Conservation (phyloP, 2,888 invertebrate species). For the Fissipunctia ypsillon region DNA sequence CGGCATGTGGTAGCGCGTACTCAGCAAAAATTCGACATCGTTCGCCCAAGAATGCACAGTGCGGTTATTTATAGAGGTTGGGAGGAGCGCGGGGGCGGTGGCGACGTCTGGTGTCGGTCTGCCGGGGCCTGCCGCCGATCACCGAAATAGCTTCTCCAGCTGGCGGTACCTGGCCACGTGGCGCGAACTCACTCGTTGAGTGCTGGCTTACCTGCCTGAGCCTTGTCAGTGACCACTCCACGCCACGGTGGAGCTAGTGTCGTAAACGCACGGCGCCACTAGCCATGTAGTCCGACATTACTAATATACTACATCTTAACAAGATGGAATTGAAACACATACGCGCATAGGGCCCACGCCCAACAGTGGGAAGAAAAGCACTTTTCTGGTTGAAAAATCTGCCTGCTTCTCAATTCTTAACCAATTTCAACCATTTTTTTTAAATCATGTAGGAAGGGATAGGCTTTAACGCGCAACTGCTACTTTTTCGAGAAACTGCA, state of each 20-base stretch:
- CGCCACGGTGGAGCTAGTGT: constrained; percentile 10
- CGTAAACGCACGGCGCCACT: constrained; percentile 12
- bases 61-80: constrained; percentile 88
- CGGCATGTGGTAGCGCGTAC: constrained; percentile 90
- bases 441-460: no score
- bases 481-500: no score
- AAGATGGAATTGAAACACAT: constrained; percentile 40
- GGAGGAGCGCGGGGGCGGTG: constrained; percentile 90
- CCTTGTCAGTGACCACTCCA: constrained; percentile 49
- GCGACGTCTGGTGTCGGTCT: constrained; percentile 91
- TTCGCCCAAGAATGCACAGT: constrained; percentile 90
- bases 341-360: constrained; percentile 29
- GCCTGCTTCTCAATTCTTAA: no score
- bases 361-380: no score
- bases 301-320: constrained; percentile 19
- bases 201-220: constrained; percentile 74
- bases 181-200: constrained; percentile 75
- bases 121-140: constrained; percentile 92
- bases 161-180: constrained; percentile 90
- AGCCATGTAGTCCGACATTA: constrained; percentile 1
- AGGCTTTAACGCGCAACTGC: no score
- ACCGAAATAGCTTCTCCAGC: constrained; percentile 90
- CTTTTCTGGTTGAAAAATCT: no score
- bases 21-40: constrained; percentile 91
- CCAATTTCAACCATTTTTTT: no score